Evolutionary conservation across 2,888 invertebrate species (phyloP).

Genomic region (Chelonus formosanus): DNA sequence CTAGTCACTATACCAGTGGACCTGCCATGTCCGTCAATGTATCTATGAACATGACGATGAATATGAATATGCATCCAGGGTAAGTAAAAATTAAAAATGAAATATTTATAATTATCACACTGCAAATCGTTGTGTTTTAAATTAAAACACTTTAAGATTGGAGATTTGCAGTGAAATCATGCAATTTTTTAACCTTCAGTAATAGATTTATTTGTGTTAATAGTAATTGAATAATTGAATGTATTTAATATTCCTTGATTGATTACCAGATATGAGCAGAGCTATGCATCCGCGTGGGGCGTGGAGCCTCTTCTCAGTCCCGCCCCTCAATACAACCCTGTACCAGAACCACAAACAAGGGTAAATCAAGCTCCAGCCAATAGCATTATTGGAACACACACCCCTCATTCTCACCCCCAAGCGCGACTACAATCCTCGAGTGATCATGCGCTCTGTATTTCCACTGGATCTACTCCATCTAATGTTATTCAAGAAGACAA

Average conservation of each 20-base stretch:
- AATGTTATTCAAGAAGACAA: conserved; percentile 75
- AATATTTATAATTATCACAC: not conserved
- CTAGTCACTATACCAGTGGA: conserved; percentile 67
- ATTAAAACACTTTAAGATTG: no score
- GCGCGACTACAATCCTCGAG: conserved; percentile 50
- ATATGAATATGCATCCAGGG: conserved; percentile 67
- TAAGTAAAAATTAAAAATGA: conserved; percentile 39
- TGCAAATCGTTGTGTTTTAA: no score
- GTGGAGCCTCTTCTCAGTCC: conserved; percentile 63
- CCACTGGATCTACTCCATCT: conserved; percentile 64
- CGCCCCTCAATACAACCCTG: conserved; percentile 63
- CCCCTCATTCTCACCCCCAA: conserved; percentile 54
- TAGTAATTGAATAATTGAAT: no score
- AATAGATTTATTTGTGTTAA: no score
- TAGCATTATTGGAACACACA: conserved; percentile 59
- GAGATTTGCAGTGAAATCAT: no score
- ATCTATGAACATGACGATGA: conserved; percentile 98
- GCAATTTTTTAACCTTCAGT: no score
- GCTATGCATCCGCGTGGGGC: conserved; percentile 63
- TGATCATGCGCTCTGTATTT: conserved; percentile 67
- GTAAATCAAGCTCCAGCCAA: conserved; percentile 61
- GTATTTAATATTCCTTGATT: not conserved
- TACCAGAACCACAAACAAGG: conserved; percentile 59
- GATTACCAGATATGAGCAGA: conserved; percentile 59
- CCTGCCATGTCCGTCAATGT: conserved; percentile 97